Base-by-base conservation (phyloP, 2,888 invertebrate genomes). In the Plusia festucae region DNA sequence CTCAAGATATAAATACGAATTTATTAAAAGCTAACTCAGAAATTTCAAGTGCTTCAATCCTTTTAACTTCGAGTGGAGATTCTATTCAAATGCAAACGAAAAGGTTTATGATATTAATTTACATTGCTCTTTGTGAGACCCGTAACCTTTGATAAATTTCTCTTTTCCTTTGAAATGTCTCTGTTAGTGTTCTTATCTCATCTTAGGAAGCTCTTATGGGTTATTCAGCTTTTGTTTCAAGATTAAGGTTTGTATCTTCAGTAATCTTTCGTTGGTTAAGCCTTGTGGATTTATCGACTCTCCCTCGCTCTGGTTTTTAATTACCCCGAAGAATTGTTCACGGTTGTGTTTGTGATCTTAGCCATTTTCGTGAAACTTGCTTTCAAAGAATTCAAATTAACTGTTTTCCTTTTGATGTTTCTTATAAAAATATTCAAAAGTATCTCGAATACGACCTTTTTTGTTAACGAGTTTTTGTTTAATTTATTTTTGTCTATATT, bases 51-150 rank as follows among this genome's bases (percentile, higher is more conserved):
- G 68, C 80, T 86, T 87, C 84, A 84, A 89, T 87, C 85, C 85
- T 82, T 86, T 87, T 73, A 72, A 62, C 60, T 44, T 82, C 76
- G 76, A 85, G 84, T 79, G 76, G 60, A 20, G 68, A 64, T 60
- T 77, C 88, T 83, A 89, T 92, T 92, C 87, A 91, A 82, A 88
- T 89, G 88, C 84, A 82, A 87, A 88, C 83, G 86, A 88, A 91
- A 91, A 89, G 89, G 90, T 85, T 83, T 80, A 81, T 84, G 88
- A 90, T 92, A 91, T 92, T 91, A 92, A 93, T 93, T 93, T 92
- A 88, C 92, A 91, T 90, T 88, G 65, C 88, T 79, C 83, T 90
- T 91, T 92, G 90, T 91, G 83, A 78, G 68, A 73, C 71, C 85
- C 66, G 61, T 71, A 80, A 78, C 89, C 90, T 91, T 90, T 90